Evolutionary conservation across 2,113 vertebrate genomes (phyloP).

Genomic region (Xenopus laevis): DNA sequence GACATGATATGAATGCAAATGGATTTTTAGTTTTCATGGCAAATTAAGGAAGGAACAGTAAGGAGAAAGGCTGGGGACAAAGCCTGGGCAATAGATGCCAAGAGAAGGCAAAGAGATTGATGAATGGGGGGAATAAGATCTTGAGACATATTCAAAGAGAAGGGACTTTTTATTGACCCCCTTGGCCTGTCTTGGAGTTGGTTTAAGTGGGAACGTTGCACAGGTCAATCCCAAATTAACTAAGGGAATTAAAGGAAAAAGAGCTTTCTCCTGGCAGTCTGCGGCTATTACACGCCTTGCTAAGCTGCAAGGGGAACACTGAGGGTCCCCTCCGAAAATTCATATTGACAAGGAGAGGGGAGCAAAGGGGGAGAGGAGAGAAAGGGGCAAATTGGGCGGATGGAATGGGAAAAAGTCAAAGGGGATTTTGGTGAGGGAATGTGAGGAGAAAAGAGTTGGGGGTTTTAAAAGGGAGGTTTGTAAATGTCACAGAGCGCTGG

Average conservation of each 20-base stretch:
- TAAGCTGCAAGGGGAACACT: slow-evolving; percentile 49
- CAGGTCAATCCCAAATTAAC: slow-evolving; percentile 97
- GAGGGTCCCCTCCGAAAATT: slow-evolving; percentile 46
- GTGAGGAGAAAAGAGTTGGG: neutral
- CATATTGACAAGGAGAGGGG: too few species aligned
- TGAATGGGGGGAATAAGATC: slow-evolving; percentile 79
- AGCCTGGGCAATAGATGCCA: slow-evolving; percentile 77
- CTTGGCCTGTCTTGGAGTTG: slow-evolving; percentile 58
- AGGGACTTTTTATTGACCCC: slow-evolving; percentile 56
- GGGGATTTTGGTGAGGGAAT: neutral
- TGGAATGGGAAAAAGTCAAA: slow-evolving; percentile 45
- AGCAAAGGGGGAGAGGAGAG: slow-evolving; percentile 35
- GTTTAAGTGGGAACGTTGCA: slow-evolving; percentile 86
- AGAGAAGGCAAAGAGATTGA: slow-evolving; percentile 74
- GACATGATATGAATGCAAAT: slow-evolving; percentile 94
- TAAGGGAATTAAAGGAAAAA: slow-evolving; percentile 89
- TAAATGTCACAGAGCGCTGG: slow-evolving; percentile 13
- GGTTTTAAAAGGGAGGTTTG: slow-evolving; percentile 18
- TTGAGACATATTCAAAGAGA: slow-evolving; percentile 75
- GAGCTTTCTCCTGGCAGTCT: slow-evolving; percentile 64
- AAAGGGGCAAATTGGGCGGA: slow-evolving; percentile 42
- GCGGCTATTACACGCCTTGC: slow-evolving; percentile 76
- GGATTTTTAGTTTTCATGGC: slow-evolving; percentile 92
- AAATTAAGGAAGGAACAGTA: slow-evolving; percentile 93
- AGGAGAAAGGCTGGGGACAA: slow-evolving; percentile 73